These are phyloP conservation scores for Ivindomyrus marchei DNA, from an alignment of 2,113 vertebrate genomes.

Conservation along the genomic window DNA sequence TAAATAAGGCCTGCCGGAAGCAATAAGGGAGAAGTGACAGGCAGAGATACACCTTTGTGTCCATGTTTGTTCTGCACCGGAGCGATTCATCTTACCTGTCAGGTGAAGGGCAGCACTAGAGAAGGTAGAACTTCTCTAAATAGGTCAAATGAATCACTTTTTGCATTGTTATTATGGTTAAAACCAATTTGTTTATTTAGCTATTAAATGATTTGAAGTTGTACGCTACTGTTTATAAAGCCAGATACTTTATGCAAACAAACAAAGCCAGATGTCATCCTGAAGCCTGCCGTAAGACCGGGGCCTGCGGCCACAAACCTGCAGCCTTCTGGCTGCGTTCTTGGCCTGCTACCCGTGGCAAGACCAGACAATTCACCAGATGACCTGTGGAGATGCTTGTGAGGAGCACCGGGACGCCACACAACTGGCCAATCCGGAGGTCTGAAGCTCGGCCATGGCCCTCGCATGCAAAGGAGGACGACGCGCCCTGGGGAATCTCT, in stretches of 20 bases:
- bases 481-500: neutral
- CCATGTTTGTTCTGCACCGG: constrained; percentile 49
- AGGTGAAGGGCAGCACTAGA: constrained; percentile 59
- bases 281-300: neutral
- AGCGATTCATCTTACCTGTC: constrained; percentile 64
- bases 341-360: neutral
- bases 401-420: too few relatives aligned
- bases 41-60: constrained; percentile 62
- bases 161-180: constrained; percentile 33
- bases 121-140: constrained; percentile 62
- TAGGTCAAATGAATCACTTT: constrained; percentile 51
- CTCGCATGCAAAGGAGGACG: neutral
- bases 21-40: constrained; percentile 54
- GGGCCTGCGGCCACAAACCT: neutral
- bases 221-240: neutral
- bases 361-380: neutral
- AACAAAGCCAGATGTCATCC: neutral
- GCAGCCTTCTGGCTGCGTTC: neutral
- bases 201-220: neutral
- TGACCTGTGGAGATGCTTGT: neutral
- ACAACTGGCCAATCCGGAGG: neutral
- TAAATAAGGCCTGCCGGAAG: constrained; percentile 59
- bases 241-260: neutral
- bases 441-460: neutral
- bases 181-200: neutral